phyloP scores from a whole-genome alignment of 2,797 vertebrate genomes.

The Pristis pectinata region DNA sequence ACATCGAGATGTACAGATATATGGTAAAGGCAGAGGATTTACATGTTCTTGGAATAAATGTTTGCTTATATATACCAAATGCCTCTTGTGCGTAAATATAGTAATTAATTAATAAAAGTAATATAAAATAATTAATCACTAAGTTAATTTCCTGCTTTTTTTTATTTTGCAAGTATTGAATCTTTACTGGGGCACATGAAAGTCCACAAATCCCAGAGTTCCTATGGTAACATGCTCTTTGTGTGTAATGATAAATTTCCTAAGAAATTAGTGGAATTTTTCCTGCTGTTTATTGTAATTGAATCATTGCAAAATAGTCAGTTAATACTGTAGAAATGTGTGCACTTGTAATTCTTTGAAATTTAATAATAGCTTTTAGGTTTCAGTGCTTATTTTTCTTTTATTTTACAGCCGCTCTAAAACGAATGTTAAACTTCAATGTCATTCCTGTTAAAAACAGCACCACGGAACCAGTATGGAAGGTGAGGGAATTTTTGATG shows the following conservation, averaged over 20 bases:
- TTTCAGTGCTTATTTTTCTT: constrained; percentile 34
- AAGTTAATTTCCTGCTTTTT: neutral
- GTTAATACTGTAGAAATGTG: neutral
- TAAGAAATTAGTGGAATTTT: neutral
- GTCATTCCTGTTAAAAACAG: constrained; percentile 86
- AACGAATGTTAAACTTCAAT: constrained; percentile 96
- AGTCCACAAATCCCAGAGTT: no score
- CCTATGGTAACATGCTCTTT: neutral
- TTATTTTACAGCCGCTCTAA: constrained; percentile 75
- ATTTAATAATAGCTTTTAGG: neutral
- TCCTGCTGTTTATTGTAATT: neutral
- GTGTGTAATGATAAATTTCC: neutral
- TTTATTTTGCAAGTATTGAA: neutral
- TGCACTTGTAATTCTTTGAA: neutral
- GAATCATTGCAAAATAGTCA: neutral
- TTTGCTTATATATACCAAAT: neutral
- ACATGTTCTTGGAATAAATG: neutral
- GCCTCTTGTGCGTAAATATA: neutral
- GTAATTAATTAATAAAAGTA: no score
- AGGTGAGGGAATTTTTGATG: constrained; percentile 64
- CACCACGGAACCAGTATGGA: constrained; percentile 90
- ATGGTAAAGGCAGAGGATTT: neutral
- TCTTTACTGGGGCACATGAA: neutral
- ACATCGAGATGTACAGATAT: neutral
- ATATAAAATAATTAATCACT: neutral